A percentile compares a stretch with the other conserved stretches of the same genome.
phyloP scores from a whole-genome alignment of 2,888 invertebrate genomes.

The Plebejus argus region DNA sequence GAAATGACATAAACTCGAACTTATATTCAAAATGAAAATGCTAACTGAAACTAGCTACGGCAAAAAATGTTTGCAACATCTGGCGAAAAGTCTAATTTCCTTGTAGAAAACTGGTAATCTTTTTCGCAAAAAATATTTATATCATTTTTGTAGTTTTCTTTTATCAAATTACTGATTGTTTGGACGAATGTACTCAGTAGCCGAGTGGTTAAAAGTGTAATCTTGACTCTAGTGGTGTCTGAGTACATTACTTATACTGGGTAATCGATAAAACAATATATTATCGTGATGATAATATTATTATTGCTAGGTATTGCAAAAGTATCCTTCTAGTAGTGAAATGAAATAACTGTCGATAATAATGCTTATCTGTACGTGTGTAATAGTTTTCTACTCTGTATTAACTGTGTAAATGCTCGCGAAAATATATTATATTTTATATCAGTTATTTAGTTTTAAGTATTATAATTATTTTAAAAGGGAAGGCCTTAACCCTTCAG shows the following conservation, averaged over 20 bases:
- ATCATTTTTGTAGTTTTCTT: not conserved
- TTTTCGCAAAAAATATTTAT: not conserved
- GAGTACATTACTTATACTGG: no score
- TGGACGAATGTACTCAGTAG: not conserved
- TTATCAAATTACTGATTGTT: not conserved
- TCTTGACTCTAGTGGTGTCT: no score
- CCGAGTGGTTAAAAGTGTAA: not conserved
- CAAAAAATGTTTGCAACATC: constrained; percentile 10
- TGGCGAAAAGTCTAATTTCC: not conserved
- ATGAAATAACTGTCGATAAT: not conserved
- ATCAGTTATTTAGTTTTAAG: not conserved
- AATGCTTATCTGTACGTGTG: not conserved
- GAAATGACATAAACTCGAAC: constrained; percentile 1
- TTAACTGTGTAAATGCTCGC: not conserved
- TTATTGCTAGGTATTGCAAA: not conserved
- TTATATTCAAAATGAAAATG: not conserved
- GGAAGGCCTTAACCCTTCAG: not conserved
- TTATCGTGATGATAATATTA: no score
- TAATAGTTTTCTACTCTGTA: not conserved
- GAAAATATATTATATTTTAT: not conserved
- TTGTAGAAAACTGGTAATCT: not conserved
- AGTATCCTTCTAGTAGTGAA: not conserved
- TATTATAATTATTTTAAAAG: not conserved
- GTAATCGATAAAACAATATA: no score
- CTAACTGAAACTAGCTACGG: not conserved